Conservation (phyloP, 2,113 vertebrate genomes). For the Athene cunicularia region DNA sequence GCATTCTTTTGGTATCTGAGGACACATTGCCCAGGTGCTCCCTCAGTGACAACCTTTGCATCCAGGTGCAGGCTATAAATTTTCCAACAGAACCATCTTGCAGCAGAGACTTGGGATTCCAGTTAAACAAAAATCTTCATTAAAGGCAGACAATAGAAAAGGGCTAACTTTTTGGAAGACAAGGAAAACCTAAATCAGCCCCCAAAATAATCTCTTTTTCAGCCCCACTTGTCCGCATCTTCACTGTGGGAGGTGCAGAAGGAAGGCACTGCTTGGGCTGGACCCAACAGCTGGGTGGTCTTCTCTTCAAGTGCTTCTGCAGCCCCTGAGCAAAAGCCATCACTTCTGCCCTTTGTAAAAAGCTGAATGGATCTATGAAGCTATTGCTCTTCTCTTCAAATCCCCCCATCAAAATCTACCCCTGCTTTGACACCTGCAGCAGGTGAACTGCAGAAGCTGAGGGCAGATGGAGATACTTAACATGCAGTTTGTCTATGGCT, state of each 20-base stretch:
- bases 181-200: neutral
- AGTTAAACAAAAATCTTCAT: neutral
- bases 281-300: neutral
- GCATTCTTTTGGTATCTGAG: neutral
- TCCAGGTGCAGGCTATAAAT: neutral
- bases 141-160: neutral
- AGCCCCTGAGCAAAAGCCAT: neutral
- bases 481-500: neutral
- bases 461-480: neutral
- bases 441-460: neutral
- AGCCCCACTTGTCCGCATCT: neutral
- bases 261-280: neutral
- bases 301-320: neutral
- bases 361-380: neutral
- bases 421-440: neutral
- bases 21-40: fast-evolving
- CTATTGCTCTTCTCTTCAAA: neutral
- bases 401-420: neutral
- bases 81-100: neutral
- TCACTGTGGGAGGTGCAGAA: neutral
- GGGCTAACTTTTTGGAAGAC: neutral
- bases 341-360: neutral
- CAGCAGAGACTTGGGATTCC: neutral
- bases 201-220: neutral
- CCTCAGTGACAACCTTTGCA: neutral